Conservation (phyloP, 1,140 invertebrate species). For the Archegozetes longisetosus region DNA sequence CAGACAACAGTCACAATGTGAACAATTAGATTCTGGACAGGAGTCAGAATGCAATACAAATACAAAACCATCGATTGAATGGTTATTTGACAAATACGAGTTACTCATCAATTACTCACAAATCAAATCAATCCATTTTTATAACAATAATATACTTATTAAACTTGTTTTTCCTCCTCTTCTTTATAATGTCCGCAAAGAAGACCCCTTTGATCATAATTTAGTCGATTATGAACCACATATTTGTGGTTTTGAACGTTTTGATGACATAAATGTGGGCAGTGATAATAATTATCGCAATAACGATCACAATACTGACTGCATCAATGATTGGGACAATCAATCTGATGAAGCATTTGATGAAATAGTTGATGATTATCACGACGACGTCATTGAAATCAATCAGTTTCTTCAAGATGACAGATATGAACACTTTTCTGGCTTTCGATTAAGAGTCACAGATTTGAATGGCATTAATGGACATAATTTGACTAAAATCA, state of each 20-base stretch:
- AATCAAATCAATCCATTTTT: background rate
- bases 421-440: background rate
- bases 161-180: background rate
- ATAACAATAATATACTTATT: background rate
- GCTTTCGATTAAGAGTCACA: background rate
- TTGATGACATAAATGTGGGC: background rate
- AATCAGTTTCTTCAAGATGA: background rate
- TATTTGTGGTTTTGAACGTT: background rate
- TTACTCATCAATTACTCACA: background rate
- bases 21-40: no score
- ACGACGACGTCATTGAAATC: background rate
- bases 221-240: background rate
- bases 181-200: background rate
- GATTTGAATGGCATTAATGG: background rate
- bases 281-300: background rate
- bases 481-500: background rate
- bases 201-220: background rate
- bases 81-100: background rate
- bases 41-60: no score
- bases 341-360: background rate
- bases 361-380: background rate
- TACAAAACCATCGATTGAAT: no score
- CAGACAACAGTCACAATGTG: no score
- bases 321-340: background rate
- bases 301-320: background rate